phyloP scores from a whole-genome alignment of 1,140 invertebrate species.

The Alviniconcha marisindica region DNA sequence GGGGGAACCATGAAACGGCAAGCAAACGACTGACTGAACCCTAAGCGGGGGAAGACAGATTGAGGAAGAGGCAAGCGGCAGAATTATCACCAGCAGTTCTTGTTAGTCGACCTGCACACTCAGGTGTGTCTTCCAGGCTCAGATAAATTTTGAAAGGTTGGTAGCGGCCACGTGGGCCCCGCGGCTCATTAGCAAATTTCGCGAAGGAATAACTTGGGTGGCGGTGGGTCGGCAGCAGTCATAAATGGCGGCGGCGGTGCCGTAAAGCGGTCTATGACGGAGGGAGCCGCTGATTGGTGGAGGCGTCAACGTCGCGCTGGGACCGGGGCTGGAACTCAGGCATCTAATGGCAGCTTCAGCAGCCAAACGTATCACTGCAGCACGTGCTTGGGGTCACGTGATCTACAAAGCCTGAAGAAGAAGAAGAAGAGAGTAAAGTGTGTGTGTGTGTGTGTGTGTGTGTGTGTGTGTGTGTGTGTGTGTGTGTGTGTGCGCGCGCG shows the following conservation, averaged over 20 bases:
- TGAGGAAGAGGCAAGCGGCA: conserved; percentile 19
- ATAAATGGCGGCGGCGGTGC: conserved; percentile 35
- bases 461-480: no score
- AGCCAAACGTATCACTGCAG: no score
- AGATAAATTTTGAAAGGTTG: conserved; percentile 40
- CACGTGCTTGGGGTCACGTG: no score
- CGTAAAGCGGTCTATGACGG: conserved; percentile 39
- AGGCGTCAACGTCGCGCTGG: conserved; percentile 1
- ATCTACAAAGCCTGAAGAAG: no score
- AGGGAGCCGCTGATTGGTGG: conserved; percentile 31
- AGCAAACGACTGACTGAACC: no score
- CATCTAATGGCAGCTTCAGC: no score
- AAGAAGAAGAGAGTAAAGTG: no score
- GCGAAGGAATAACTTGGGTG: conserved; percentile 29
- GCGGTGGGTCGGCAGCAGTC: conserved; percentile 21
- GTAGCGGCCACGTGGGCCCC: conserved; percentile 25
- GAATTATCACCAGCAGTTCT: conserved; percentile 37
- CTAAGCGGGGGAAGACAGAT: conserved; percentile 23
- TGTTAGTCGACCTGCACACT: conserved; percentile 9
- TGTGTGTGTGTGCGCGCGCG: no score
- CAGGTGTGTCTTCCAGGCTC: conserved; percentile 30
- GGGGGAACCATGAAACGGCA: background rate
- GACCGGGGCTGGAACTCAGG: background rate
- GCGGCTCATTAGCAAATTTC: conserved; percentile 36
- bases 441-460: no score